These are phyloP conservation scores for Mustelus asterias DNA, from an alignment of 2,113 vertebrate genomes.

Conservation along the genomic window DNA sequence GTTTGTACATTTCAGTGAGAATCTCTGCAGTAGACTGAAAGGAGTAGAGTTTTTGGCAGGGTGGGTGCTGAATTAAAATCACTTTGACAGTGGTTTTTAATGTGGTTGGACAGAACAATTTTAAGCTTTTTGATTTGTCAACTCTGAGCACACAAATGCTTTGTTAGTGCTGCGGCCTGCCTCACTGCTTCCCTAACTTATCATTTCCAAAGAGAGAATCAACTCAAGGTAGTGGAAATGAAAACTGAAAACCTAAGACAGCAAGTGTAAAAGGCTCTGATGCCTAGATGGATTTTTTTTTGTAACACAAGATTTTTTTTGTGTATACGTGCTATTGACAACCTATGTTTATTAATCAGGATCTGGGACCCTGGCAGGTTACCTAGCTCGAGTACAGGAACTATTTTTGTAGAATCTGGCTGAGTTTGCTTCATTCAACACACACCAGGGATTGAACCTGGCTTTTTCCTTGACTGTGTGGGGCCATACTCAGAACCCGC, in stretches of 20 bases:
- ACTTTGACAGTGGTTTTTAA: background rate
- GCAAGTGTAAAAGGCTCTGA: background rate
- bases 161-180: background rate
- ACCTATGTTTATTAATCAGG: background rate
- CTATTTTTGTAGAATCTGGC: background rate
- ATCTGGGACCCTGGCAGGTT: background rate
- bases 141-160: background rate
- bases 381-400: background rate
- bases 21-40: background rate
- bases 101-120: background rate
- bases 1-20: background rate
- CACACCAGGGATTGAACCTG: background rate
- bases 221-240: background rate
- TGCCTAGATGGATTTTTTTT: background rate
- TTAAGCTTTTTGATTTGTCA: slow-evolving; percentile 9
- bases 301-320: background rate
- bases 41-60: background rate
- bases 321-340: background rate
- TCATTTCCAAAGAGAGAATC: background rate
- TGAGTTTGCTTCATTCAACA: background rate
- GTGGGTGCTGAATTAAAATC: background rate
- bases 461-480: background rate
- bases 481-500: background rate
- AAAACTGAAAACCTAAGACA: slow-evolving; percentile 7
- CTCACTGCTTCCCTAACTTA: background rate